Conservation (phyloP, 2,797 vertebrate species). For the Chaetophractus vellerosus region DNA sequence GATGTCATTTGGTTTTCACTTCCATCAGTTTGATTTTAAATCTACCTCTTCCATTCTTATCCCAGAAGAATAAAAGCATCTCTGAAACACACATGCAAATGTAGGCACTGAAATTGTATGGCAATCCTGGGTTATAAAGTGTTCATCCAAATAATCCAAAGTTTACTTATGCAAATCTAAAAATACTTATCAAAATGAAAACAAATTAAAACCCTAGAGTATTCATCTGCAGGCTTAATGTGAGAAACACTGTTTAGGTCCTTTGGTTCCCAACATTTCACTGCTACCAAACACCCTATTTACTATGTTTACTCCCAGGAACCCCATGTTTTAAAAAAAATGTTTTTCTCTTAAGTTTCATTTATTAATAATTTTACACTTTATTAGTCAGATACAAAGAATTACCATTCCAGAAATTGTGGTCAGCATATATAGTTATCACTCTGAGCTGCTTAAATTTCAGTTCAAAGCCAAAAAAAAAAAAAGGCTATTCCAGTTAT, state of each 20-base stretch:
- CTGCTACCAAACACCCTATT: not conserved
- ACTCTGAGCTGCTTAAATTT: conserved; percentile 16
- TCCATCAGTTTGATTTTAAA: conserved; percentile 51
- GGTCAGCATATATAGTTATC: not conserved
- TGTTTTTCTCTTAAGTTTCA: not conserved
- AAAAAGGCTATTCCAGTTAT: not conserved
- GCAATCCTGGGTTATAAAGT: not conserved
- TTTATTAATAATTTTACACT: conserved; percentile 49
- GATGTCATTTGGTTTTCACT: conserved; percentile 53
- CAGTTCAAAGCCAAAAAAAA: not conserved
- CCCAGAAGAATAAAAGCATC: conserved; percentile 26
- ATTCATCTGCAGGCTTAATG: conserved; percentile 15
- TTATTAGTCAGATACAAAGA: conserved; percentile 24
- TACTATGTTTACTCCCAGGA: conserved; percentile 4
- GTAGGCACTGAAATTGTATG: not conserved
- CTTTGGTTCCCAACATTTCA: not conserved
- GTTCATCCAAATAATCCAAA: conserved; percentile 1
- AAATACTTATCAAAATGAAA: conserved; percentile 43
- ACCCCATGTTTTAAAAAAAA: not conserved
- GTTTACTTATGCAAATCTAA: not conserved
- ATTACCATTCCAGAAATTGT: not conserved
- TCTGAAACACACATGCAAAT: not conserved
- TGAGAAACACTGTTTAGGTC: conserved; percentile 50
- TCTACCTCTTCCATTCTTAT: conserved; percentile 43
- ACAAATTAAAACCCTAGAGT: conserved; percentile 51